Evolutionary conservation across 2,888 invertebrate genomes (phyloP).

Genomic region (Cecidostiba fungosa): DNA sequence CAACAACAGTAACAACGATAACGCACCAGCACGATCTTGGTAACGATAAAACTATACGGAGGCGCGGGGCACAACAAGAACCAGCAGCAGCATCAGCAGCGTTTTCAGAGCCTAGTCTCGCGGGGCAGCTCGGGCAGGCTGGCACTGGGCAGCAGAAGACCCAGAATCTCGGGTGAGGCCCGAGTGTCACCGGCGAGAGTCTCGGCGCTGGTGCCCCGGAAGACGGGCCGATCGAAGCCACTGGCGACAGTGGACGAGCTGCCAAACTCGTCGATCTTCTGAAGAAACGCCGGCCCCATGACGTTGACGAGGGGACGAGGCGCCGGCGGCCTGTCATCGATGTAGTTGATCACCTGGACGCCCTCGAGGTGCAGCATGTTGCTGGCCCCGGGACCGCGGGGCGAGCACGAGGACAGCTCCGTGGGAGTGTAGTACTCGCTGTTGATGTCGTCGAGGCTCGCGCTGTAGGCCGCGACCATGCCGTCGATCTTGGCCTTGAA

Average conservation of each 20-base stretch:
- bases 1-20: conserved; percentile 9
- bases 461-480: conserved; percentile 82
- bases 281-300: conserved; percentile 65
- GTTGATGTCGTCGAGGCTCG: conserved; percentile 82
- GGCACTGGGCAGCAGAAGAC: conserved; percentile 74
- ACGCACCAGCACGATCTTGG: conserved; percentile 5
- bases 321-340: conserved; percentile 80
- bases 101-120: conserved; percentile 73
- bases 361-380: conserved; percentile 78
- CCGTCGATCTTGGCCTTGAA: conserved; percentile 86
- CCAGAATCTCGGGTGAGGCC: conserved; percentile 70
- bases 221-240: conserved; percentile 75
- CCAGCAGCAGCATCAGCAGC: background rate
- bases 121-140: conserved; percentile 77
- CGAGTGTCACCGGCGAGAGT: conserved; percentile 77
- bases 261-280: conserved; percentile 70
- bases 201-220: conserved; percentile 82
- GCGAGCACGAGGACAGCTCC: conserved; percentile 83
- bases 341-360: conserved; percentile 85
- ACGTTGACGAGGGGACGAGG: conserved; percentile 59
- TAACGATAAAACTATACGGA: background rate
- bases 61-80: background rate
- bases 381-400: conserved; percentile 75
- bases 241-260: conserved; percentile 69
- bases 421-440: conserved; percentile 91